Evolutionary conservation across 1,140 invertebrate genomes (phyloP), one percentile per base, ranked within the genome.

Genomic region (Melanaphis sacchari): DNA sequence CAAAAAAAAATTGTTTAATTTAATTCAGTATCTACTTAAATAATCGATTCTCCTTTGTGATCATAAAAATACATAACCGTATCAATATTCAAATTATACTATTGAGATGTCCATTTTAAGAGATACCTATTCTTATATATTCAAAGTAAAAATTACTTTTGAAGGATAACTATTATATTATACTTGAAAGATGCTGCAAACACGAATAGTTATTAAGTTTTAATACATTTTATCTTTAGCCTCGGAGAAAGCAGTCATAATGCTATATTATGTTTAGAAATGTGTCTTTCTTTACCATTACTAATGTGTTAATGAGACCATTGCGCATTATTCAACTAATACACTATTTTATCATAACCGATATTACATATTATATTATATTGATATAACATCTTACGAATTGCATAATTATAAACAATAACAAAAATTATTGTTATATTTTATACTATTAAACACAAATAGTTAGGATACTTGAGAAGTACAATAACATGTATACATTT

Each of bases 21-120:
- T 66, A 66, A 76, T 76, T 76, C n/a, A 76, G 31, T 76, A n/a
- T 15, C 31, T 21, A 76, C 31, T n/a, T 76, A 85, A 85, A 40
- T 85, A 88, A 88, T 88, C 87, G 46, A 88, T 88, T 88, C 36
- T 88, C n/a, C 36, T 88, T 88, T 36, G 46, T 88, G 21, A 49
- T 43, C 15, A 22, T 46, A 46, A 38, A 88, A 88, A 49, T 52
- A 38, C n/a, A 36, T 52, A 18, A 31, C 84, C 84, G 84, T 43
- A 43, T 87, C 40, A n/a, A 87, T 38, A 49, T 49, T n/a, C 31
- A 88, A 88, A 88, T 88, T 46, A 88, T 88, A 46, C 31, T 8
- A 46, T 88, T 36, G 46, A 46, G 18, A 8, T 9, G n/a, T 52
- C n/a, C n/a, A n/a, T n/a, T n/a, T 36, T 22, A 76, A 18, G n/a